Conservation (phyloP, 35 echinoderm and acorn worm species). For the Diadema setosum region DNA sequence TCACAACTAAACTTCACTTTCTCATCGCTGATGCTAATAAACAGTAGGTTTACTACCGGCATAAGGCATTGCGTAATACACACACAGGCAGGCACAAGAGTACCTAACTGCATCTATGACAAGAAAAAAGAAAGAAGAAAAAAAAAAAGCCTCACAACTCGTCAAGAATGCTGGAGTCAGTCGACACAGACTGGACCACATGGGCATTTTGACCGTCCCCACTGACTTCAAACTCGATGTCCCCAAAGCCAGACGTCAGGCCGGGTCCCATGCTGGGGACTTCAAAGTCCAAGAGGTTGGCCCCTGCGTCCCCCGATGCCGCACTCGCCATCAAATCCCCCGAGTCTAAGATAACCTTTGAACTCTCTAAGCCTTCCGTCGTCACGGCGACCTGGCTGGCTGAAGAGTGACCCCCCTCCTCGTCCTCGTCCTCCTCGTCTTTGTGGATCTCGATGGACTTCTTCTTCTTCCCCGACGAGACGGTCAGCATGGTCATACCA, state of each 20-base stretch:
- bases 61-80: too few species aligned
- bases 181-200: background rate
- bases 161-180: too few species aligned
- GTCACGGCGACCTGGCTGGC: background rate
- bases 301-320: background rate
- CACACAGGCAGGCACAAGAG: too few species aligned
- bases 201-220: background rate
- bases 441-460: slow-evolving; percentile 57
- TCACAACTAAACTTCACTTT: too few species aligned
- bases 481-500: slow-evolving; percentile 44
- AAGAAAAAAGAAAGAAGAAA: too few species aligned
- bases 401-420: background rate
- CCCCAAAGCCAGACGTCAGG: background rate
- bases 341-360: background rate
- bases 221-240: background rate
- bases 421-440: background rate
- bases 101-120: too few species aligned
- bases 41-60: too few species aligned
- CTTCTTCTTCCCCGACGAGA: slow-evolving; percentile 53
- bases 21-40: too few species aligned
- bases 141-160: too few species aligned
- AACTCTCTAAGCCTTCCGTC: background rate
- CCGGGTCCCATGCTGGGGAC: background rate
- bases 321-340: background rate
- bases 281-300: background rate